Evolutionary conservation across 2,797 vertebrate genomes (phyloP), one percentile per base, ranked within the genome.

Genomic region (Anabas testudineus): DNA sequence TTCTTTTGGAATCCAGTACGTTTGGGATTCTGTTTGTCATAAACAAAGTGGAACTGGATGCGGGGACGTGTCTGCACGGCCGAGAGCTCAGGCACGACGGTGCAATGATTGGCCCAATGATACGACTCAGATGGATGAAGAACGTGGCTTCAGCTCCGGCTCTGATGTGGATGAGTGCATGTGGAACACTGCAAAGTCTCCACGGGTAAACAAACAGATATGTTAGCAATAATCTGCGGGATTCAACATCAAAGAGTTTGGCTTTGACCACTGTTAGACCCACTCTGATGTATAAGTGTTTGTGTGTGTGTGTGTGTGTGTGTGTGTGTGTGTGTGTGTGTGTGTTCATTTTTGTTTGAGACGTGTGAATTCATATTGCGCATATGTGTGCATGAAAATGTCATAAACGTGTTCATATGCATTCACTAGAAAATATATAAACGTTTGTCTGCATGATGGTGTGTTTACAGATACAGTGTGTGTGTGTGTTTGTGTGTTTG

Each of bases 131-230:
- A 24, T 16, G 22, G 65, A 22, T 12, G 32, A 18, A 3, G 8
- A 49, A 60, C 19, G 22, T 62, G 39, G 58, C 58, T 42, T 47
- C 22, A 14, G 61, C 34, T 30, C 13, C 28, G 2, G 36, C 67
- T 69, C 64, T 67, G 61, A 71, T 77, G 69, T 74, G 76, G 63
- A 73, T 51, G 42, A 68, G 64, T 6, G 54, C 59, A 71, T 66
- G 74, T 74, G 53, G 71, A 65, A 49, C 8, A 1, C 69, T 37
- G 56, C 54, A 59, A n/a, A 76, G 49, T 16, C 66, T 60, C 39
- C 36, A 18, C 2, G n/a, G 14, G 18, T 72, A 80, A 85, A 78
- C 67, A 76, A 83, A 81, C 82, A 80, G 71, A 88, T 37, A 69
- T 71, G 63, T 76, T 73, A 48, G 41, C 60, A 83, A 70, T 76